Conservation (phyloP, 92 coral and sea anemone genomes). For the Metridium senile region DNA sequence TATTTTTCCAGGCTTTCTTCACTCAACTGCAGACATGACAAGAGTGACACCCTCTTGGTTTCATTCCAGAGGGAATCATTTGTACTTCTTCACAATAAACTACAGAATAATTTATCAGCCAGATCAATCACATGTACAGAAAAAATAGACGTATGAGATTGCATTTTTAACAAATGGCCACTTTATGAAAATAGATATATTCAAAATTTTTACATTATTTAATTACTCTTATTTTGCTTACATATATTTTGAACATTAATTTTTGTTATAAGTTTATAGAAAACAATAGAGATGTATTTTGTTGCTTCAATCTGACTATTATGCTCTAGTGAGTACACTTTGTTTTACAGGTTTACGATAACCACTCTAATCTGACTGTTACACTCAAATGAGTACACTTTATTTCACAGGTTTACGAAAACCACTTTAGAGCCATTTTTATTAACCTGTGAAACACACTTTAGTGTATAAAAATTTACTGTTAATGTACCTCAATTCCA, state of each 20-base stretch:
- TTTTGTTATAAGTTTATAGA: too few species aligned
- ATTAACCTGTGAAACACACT: too few species aligned
- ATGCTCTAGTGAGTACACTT: too few species aligned
- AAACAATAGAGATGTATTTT: too few species aligned
- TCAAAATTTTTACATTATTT: not conserved
- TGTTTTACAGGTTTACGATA: too few species aligned
- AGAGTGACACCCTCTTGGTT: slow-evolving; percentile 20
- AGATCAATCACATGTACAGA: slow-evolving; percentile 22
- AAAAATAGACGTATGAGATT: not conserved
- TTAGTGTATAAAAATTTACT: too few species aligned
- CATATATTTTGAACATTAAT: not conserved
- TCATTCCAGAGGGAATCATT: slow-evolving; percentile 8
- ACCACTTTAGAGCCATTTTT: too few species aligned
- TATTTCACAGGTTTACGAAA: too few species aligned
- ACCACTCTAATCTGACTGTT: too few species aligned
- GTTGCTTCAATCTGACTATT: too few species aligned
- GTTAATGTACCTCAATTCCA: too few species aligned
- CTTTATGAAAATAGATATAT: not conserved
- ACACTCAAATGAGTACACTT: too few species aligned
- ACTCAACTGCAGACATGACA: slow-evolving; percentile 81
- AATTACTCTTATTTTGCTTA: not conserved
- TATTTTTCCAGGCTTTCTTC: slow-evolving; percentile 75
- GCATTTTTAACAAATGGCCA: slow-evolving; percentile 23
- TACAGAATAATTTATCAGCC: slow-evolving; percentile 6
- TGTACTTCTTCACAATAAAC: not conserved